Conservation (phyloP, 2,113 vertebrate genomes). For the Rhynchopsitta pachyrhyncha region DNA sequence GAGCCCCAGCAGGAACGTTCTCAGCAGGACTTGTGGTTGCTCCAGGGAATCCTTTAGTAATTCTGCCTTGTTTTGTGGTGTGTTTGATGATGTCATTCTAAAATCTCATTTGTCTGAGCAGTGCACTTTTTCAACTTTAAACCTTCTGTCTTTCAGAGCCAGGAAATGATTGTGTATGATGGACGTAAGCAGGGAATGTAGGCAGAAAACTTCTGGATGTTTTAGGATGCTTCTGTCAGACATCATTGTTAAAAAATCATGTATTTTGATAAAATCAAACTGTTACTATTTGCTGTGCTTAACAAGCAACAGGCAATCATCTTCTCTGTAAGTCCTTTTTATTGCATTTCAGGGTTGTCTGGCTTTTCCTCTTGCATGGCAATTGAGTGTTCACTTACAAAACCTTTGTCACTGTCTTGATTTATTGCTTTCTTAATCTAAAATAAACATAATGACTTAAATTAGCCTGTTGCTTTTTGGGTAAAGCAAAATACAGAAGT, state of each 20-base stretch:
- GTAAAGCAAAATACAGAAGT: neutral
- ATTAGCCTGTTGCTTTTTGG: neutral
- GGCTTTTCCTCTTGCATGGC: neutral
- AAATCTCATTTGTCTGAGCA: slow-evolving; percentile 15
- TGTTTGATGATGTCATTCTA: slow-evolving; percentile 50
- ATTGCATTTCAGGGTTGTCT: neutral
- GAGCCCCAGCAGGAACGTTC: slow-evolving; percentile 35
- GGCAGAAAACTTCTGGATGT: neutral
- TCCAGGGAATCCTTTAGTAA: slow-evolving; percentile 62
- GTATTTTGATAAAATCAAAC: slow-evolving; percentile 20
- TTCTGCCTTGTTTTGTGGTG: slow-evolving; percentile 23
- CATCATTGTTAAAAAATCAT: slow-evolving; percentile 4
- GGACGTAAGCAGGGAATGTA: neutral
- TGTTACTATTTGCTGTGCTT: slow-evolving; percentile 10
- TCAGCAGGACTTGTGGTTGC: slow-evolving; percentile 39
- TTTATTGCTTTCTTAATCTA: slow-evolving; percentile 28
- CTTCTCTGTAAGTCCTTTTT: slow-evolving; percentile 22
- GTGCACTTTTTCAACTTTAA: slow-evolving; percentile 27
- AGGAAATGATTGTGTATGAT: neutral
- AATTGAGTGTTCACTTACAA: neutral
- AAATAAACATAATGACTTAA: slow-evolving; percentile 8
- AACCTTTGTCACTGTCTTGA: slow-evolving; percentile 10
- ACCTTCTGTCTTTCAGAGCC: neutral
- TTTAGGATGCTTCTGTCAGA: neutral
- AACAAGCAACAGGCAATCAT: slow-evolving; percentile 5